Base-by-base conservation (phyloP, 2,113 vertebrate species). In the Vimba vimba region DNA sequence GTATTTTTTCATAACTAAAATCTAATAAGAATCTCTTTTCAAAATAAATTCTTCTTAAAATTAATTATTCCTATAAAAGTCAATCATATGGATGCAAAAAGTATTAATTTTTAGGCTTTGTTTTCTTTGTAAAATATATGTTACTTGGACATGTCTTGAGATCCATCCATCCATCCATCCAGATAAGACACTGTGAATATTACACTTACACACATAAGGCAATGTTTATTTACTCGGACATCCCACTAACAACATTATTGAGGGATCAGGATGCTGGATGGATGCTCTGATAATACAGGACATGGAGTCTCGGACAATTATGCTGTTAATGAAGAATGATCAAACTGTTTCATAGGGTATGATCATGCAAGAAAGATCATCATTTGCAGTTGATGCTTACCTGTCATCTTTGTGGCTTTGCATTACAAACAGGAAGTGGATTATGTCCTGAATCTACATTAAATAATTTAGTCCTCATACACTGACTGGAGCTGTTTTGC, bases 311-410 rank as follows among this genome's bases (percentile, higher is more conserved):
- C 52, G 1, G 50, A n/a, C 27, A 69, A 55, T 82, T 69, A 21
- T 69, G 45, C 30, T 66, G 19, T 52, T 82, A 82, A 82, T 82
- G 64, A 69, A 50, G 45, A 82, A 52, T 52, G 27, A 69, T 52
- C 19, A 68, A 69, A 8, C 39, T 5, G 12, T 45, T 66, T 47
- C 9, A 8, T 4, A 27, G 43, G 4, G 80, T 30, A 33, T 82
- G 80, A 52, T 82, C 64, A 33, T 23, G 45, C 80, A 82, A 15
- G 10, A n/a, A 21, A 69, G 64, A 36, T 82, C 25, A 15, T 69
- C n/a, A 82, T 82, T 69, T 55, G 45, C 43, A n/a, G 27, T n/a
- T 55, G 17, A 50, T 19, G 19, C 27, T 30, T 21, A 69, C 25
- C 25, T 69, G 57, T 80, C 36, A 8, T 64, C n/a, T 64, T 12